Evolutionary conservation across 2,113 vertebrate genomes (phyloP).

Genomic region (Sporophila hypoxantha): DNA sequence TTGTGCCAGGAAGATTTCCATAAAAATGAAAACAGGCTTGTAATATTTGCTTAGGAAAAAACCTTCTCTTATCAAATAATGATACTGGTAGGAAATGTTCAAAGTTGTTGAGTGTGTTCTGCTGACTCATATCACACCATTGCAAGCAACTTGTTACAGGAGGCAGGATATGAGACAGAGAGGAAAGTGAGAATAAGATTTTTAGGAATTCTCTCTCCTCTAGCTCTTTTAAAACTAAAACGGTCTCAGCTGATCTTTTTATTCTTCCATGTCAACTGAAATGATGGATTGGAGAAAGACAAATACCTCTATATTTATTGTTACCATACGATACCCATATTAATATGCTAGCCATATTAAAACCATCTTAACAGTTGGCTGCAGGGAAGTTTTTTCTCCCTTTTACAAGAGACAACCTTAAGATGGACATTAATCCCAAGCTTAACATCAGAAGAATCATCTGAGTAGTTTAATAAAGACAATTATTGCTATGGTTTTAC

Average conservation of each 20-base stretch:
- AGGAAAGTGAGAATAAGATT: background rate
- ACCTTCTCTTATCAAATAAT: background rate
- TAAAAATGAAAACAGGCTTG: background rate
- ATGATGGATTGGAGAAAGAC: background rate
- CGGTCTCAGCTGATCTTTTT: background rate
- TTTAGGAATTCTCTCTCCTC: background rate
- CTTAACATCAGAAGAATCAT: background rate
- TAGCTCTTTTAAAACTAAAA: background rate
- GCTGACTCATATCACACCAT: background rate
- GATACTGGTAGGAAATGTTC: background rate
- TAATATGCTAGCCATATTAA: background rate
- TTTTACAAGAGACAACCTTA: background rate
- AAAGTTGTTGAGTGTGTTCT: background rate
- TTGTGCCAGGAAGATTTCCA: background rate
- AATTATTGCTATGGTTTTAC: background rate
- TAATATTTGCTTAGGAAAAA: background rate
- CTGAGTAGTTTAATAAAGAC: background rate
- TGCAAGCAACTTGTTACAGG: background rate
- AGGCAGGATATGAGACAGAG: background rate
- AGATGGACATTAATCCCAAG: background rate
- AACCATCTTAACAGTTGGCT: background rate
- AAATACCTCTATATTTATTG: background rate
- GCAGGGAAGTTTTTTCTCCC: background rate
- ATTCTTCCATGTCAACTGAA: background rate
- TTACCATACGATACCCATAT: background rate